phyloP scores from a whole-genome alignment of 1,140 invertebrate genomes.

The Triops cancriformis region DNA sequence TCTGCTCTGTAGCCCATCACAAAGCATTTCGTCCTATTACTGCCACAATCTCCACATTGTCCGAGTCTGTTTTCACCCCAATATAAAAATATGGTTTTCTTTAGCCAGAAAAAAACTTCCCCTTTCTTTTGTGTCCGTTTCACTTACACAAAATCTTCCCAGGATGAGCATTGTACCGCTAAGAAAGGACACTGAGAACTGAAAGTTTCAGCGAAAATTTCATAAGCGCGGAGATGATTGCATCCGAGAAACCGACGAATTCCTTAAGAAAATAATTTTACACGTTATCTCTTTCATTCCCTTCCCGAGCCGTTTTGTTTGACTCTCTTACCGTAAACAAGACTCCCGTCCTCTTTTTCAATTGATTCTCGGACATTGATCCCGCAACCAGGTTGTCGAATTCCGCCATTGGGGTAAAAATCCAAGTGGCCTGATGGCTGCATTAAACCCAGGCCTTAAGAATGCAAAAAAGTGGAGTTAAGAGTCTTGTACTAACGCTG shows the following conservation, averaged over 20 bases:
- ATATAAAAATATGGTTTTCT: too few species aligned
- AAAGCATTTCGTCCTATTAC: constrained; percentile 50
- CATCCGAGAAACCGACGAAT: constrained; percentile 68
- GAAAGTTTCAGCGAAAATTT: constrained; percentile 79
- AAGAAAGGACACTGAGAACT: constrained; percentile 58
- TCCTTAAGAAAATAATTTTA: constrained; percentile 38
- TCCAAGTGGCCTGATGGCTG: constrained; percentile 76
- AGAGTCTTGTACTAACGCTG: neutral
- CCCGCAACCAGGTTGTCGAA: constrained; percentile 74
- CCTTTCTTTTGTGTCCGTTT: too few species aligned
- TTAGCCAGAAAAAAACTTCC: constrained; percentile 48
- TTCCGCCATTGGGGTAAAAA: constrained; percentile 82
- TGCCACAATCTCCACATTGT: constrained; percentile 45
- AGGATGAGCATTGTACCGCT: constrained; percentile 66
- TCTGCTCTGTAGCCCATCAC: constrained; percentile 23
- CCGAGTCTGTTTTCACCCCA: constrained; percentile 45
- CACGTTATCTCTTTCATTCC: neutral
- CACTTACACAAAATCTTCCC: constrained; percentile 60
- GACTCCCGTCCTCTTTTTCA: constrained; percentile 52
- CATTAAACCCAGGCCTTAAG: constrained; percentile 61
- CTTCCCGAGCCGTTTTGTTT: neutral
- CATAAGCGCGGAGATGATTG: constrained; percentile 73
- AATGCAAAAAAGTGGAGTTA: neutral
- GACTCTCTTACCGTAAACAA: constrained; percentile 45
- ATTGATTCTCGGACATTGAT: constrained; percentile 59